These are phyloP conservation scores for Acronicta leporina DNA, from an alignment of 2,888 invertebrate species.

Conservation along the genomic window DNA sequence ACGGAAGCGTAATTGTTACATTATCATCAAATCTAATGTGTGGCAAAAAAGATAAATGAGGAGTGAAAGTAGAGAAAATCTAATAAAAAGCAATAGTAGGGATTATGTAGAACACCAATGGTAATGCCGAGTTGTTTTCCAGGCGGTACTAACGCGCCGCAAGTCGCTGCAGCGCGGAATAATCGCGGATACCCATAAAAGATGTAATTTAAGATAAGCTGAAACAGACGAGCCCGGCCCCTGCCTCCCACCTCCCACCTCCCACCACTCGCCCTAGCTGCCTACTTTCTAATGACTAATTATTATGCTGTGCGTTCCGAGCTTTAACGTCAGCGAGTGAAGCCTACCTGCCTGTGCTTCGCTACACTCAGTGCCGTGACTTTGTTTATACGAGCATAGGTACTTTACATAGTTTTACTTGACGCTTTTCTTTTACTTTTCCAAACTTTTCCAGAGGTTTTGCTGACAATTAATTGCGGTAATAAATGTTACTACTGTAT, in stretches of 20 bases:
- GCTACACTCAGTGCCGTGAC: slow-evolving; percentile 73
- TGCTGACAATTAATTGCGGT: not conserved
- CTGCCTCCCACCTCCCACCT: slow-evolving; percentile 76
- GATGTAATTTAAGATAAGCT: slow-evolving; percentile 90
- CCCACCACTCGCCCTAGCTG: slow-evolving; percentile 74
- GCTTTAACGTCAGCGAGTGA: slow-evolving; percentile 82
- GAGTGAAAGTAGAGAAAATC: slow-evolving; percentile 77
- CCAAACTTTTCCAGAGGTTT: not conserved
- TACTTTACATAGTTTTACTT: slow-evolving; percentile 50
- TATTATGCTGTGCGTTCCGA: slow-evolving; percentile 89
- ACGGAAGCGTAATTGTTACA: slow-evolving; percentile 30
- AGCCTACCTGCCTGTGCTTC: slow-evolving; percentile 75
- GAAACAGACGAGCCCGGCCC: slow-evolving; percentile 88
- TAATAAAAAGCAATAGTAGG: slow-evolving; percentile 86
- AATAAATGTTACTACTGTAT: not conserved
- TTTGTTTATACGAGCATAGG: slow-evolving; percentile 66
- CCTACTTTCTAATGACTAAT: slow-evolving; percentile 90
- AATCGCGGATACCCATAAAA: slow-evolving; percentile 89
- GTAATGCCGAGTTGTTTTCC: slow-evolving; percentile 85
- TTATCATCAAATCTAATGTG: slow-evolving; percentile 68
- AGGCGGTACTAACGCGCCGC: slow-evolving; percentile 85
- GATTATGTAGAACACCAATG: slow-evolving; percentile 86
- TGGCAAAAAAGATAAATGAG: slow-evolving; percentile 69
- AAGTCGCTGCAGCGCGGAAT: slow-evolving; percentile 88
- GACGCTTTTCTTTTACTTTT: slow-evolving; percentile 56